These are phyloP conservation scores for Daubentonia madagascariensis DNA, from an alignment of 2,113 vertebrate species.

Conservation along the genomic window DNA sequence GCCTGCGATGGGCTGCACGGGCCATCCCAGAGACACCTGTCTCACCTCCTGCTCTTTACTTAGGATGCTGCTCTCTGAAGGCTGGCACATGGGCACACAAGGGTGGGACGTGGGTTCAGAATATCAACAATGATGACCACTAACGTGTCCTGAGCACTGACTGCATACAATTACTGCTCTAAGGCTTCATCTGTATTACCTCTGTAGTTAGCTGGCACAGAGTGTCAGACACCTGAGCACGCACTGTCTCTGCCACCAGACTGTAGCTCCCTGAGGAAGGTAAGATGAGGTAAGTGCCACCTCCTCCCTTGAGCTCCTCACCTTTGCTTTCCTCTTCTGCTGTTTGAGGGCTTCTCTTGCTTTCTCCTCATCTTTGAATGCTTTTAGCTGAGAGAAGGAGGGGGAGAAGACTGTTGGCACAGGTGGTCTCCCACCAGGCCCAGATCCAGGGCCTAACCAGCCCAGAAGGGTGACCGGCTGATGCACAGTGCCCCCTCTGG, in stretches of 20 bases:
- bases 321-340: constrained; percentile 90
- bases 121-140: not conserved
- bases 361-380: constrained; percentile 94
- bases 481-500: too few species aligned
- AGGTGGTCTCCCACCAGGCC: not conserved
- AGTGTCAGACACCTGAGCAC: not conserved
- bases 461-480: not conserved
- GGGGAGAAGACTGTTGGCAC: not conserved
- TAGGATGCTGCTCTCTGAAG: not conserved
- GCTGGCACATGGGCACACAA: not conserved
- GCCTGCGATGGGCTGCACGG: not conserved
- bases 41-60: not conserved
- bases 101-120: not conserved
- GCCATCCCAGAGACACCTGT: not conserved
- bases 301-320: constrained; percentile 69
- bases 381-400: constrained; percentile 86
- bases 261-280: not conserved
- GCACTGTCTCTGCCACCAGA: not conserved
- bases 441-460: too few species aligned
- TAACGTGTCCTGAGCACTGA: not conserved
- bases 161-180: not conserved
- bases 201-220: not conserved
- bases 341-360: constrained; percentile 93
- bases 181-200: not conserved
- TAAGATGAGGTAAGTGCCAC: fast-evolving